Evolutionary conservation across 2,113 vertebrate species (phyloP).

Genomic region (Bujurquina vittata): DNA sequence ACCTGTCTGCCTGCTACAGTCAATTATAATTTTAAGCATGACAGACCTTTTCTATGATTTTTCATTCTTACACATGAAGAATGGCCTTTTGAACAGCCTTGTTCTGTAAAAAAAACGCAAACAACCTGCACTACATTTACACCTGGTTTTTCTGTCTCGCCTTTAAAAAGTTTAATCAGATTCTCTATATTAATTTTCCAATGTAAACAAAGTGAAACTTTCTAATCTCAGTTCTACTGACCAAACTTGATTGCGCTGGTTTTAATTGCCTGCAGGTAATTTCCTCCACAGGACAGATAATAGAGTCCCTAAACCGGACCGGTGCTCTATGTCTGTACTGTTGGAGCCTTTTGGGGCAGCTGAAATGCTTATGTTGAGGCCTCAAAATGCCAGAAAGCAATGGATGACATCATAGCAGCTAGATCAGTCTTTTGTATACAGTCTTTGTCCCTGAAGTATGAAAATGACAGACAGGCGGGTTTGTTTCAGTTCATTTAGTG

Average conservation of each 20-base stretch:
- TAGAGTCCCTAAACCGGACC: background rate
- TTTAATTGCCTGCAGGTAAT: background rate
- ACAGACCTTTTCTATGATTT: background rate
- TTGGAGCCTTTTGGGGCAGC: background rate
- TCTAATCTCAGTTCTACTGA: background rate
- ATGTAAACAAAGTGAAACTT: background rate
- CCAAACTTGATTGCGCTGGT: background rate
- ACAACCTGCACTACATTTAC: background rate
- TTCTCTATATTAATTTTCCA: background rate
- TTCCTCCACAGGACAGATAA: background rate
- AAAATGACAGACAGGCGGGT: background rate
- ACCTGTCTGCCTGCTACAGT: background rate
- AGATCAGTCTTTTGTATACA: background rate
- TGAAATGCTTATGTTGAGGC: too few relatives aligned
- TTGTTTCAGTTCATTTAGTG: background rate
- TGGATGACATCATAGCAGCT: background rate
- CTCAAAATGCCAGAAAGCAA: too few relatives aligned
- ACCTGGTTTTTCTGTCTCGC: background rate
- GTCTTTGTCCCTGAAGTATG: background rate
- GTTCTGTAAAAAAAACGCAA: too few relatives aligned
- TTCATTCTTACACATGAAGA: background rate
- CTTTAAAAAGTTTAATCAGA: background rate
- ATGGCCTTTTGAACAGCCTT: too few relatives aligned
- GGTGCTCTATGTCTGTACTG: too few relatives aligned
- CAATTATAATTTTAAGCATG: background rate